Evolutionary conservation across 2,113 vertebrate genomes (phyloP).

Genomic region (Bettongia penicillata): DNA sequence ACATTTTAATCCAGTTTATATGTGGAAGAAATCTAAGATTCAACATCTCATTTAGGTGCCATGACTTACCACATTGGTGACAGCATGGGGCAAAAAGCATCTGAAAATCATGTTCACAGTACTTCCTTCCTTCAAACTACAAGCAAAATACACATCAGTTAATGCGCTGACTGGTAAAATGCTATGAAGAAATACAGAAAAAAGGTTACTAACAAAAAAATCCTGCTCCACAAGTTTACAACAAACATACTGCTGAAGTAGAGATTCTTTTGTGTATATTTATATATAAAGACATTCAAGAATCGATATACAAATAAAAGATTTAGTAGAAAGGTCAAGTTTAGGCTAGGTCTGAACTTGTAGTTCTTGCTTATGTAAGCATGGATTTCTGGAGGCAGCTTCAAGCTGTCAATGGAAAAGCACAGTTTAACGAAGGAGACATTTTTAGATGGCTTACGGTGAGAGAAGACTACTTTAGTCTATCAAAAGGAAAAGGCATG

Average conservation of each 20-base stretch:
- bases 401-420: neutral
- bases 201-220: conserved; percentile 4
- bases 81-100: conserved; percentile 99
- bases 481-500: neutral
- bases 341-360: neutral
- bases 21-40: neutral
- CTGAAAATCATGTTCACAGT: conserved; percentile 99
- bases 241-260: neutral
- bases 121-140: conserved; percentile 99
- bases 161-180: neutral
- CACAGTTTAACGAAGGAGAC: neutral
- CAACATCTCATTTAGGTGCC: neutral
- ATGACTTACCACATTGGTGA: conserved; percentile 96
- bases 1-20: neutral
- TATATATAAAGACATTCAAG: neutral
- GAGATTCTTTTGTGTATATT: neutral
- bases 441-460: neutral
- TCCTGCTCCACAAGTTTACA: neutral
- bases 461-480: neutral
- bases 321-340: neutral
- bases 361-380: neutral
- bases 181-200: neutral
- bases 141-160: conserved; percentile 63
- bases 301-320: neutral
- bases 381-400: neutral